Conservation (phyloP, 2,113 vertebrate species). For the Diphyllodes magnificus region DNA sequence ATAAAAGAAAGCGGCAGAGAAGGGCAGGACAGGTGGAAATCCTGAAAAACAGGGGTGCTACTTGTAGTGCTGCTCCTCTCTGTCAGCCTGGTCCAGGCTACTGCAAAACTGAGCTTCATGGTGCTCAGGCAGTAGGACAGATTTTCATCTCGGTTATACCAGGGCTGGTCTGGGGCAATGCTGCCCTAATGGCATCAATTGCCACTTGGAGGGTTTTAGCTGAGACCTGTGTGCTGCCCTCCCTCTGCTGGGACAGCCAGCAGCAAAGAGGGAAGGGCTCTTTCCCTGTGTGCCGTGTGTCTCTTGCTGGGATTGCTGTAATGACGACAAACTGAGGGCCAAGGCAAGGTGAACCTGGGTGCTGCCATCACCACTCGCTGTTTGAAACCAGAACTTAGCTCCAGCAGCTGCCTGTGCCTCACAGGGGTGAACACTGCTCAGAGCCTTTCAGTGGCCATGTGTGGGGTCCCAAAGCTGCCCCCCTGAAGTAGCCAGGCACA, state of each 20-base stretch:
- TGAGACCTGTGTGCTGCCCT: not conserved
- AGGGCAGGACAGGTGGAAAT: not conserved
- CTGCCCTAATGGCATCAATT: not conserved
- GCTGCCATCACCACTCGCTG: not conserved
- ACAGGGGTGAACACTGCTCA: not conserved
- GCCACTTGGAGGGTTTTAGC: not conserved
- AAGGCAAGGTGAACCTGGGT: not conserved
- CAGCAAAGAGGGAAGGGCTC: not conserved
- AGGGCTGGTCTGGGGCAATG: too few relatives aligned
- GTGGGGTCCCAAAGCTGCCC: not conserved
- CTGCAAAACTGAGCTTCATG: accelerated
- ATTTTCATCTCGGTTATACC: not conserved
- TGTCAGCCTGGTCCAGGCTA: not conserved
- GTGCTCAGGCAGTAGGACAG: not conserved
- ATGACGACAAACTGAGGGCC: not conserved
- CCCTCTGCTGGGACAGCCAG: accelerated
- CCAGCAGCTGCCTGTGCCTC: not conserved
- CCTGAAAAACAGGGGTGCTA: not conserved
- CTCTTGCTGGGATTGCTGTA: not conserved
- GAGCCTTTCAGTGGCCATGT: accelerated
- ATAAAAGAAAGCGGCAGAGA: accelerated
- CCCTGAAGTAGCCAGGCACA: accelerated
- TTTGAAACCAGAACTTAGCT: not conserved
- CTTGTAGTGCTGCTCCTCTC: accelerated
- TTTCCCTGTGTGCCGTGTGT: not conserved